These are phyloP conservation scores for Pogonomyrmex californicus DNA, from an alignment of 1,140 invertebrate genomes.

Conservation along the genomic window DNA sequence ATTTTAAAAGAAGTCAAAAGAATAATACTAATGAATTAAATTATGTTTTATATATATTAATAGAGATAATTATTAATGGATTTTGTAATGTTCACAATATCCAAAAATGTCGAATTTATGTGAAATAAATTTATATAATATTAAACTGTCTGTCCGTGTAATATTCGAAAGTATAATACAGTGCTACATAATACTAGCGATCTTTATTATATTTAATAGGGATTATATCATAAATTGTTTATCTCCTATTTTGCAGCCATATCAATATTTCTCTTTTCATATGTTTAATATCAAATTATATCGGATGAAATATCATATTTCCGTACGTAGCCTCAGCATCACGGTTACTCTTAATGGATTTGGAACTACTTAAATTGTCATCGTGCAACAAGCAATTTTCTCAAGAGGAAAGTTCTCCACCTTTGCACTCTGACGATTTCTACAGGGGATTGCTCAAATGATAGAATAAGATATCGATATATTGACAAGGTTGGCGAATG, in stretches of 20 bases:
- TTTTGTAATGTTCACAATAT: background rate
- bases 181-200: background rate
- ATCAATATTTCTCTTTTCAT: background rate
- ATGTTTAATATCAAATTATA: conserved; percentile 24
- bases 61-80: background rate
- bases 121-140: conserved; percentile 12
- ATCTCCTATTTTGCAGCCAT: background rate
- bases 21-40: background rate
- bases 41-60: background rate
- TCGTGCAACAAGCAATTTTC: conserved; percentile 61
- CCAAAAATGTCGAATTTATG: background rate
- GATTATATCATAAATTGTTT: conserved; percentile 18
- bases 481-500: conserved; percentile 19
- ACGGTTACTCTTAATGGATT: conserved; percentile 56
- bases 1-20: background rate
- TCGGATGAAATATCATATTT: background rate
- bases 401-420: conserved; percentile 40
- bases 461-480: conserved; percentile 56
- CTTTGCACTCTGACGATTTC: conserved; percentile 47
- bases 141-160: conserved; percentile 8
- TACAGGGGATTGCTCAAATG: conserved; percentile 21
- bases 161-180: background rate
- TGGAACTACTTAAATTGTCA: conserved; percentile 60
- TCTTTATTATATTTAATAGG: conserved; percentile 15
- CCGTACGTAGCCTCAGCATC: background rate